Evolutionary conservation across 2,797 vertebrate species (phyloP), one percentile per base, ranked within the genome.

Genomic region (Spondyliosoma cantharus): DNA sequence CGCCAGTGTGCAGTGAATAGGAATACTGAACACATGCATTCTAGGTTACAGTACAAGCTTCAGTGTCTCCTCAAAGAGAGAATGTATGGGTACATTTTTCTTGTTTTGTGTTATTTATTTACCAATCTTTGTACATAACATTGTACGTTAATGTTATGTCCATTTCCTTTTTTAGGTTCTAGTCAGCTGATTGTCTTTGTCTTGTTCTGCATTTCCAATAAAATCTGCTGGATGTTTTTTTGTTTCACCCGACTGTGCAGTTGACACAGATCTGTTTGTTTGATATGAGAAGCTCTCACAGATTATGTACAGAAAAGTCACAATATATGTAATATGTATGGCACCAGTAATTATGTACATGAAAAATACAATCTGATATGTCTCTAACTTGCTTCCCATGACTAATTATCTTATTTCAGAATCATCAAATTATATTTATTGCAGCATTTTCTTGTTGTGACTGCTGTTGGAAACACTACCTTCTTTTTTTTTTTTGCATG

Each of bases 141-240:
- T 82, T 56, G 29, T 89, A 62, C 82, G 73, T 89, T 86, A 74
- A 62, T 83, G 73, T 89, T 86, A 74, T 50, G 22, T 78, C 27
- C 69, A 65, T 24, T 68, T 79, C 14, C 29, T 32, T 70, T 70
- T 86, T 85, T 68, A 32, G 32, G 25, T 83, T 82, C 8, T 75
- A 65, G 67, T 89, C 76, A 78, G 76, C 61, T 90, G 73, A 71
- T 80, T 73, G 83, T 84, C 63, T 81, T 83, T 81, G 80, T 91
- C 84, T 81, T 81, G 75, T 86, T 85, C 83, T 89, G 83, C 86
- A 82, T 90, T 87, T 87, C 74, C 76, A 92, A 90, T 91, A 86
- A 93, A 90, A 83, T 85, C 70, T 84, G 86, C 90, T 91, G 76
- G 84, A 88, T 90, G 84, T 86, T 86, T 37, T 37, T 37, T 84